Conservation (phyloP, 2,888 invertebrate genomes). For the Artemia sp. region DNA sequence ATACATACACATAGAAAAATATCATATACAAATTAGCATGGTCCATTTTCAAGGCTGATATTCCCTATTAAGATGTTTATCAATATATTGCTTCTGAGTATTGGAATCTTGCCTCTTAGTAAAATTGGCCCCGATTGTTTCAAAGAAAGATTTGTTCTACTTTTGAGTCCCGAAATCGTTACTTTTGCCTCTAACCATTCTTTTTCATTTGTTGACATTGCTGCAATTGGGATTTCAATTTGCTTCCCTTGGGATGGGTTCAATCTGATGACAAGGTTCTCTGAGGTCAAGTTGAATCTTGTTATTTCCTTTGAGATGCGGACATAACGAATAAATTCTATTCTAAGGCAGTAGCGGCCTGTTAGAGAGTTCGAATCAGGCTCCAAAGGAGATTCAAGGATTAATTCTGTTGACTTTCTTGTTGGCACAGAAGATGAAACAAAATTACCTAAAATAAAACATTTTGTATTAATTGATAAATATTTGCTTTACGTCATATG, state of each 20-base stretch:
- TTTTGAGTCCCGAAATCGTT: not conserved
- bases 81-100: not conserved
- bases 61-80: not conserved
- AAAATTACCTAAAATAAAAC: no score
- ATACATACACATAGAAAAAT: no score
- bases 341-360: not conserved
- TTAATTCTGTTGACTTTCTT: not conserved
- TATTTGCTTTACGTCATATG: no score
- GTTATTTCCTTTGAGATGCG: not conserved
- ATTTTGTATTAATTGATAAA: no score
- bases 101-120: not conserved
- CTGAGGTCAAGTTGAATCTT: not conserved
- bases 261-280: not conserved
- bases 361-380: not conserved
- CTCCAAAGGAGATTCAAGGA: not conserved
- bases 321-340: constrained; percentile 1
- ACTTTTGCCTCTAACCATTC: constrained; percentile 13
- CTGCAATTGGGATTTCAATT: not conserved
- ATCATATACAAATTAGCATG: no score
- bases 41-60: not conserved
- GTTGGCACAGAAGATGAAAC: not conserved
- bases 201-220: not conserved
- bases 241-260: not conserved
- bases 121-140: not conserved
- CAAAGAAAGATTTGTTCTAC: not conserved